Evolutionary conservation across 1,140 invertebrate genomes (phyloP).

Genomic region (Apolygus lucorum): DNA sequence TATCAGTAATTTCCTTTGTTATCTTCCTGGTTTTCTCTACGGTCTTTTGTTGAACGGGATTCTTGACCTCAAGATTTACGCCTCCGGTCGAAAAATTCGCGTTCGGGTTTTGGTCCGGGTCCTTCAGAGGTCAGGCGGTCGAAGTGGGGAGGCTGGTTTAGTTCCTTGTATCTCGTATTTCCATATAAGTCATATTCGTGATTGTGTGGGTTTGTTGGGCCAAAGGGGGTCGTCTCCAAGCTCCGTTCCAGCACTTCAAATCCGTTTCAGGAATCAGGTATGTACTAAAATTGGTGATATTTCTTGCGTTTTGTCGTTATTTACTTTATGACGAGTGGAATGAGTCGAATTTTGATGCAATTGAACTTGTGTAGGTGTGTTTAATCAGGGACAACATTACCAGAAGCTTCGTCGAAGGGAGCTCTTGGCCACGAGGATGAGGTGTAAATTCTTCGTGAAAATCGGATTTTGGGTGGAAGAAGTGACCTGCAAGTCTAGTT

Average conservation of each 20-base stretch:
- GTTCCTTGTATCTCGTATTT: constrained; percentile 11
- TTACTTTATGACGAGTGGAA: not conserved
- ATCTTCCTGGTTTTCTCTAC: too few species aligned
- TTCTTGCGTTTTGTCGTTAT: not conserved
- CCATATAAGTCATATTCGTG: constrained; percentile 15
- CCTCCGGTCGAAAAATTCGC: too few species aligned
- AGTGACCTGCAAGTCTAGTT: not conserved
- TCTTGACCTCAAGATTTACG: too few species aligned
- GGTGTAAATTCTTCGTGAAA: not conserved
- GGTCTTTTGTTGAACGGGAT: too few species aligned
- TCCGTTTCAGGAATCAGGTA: not conserved
- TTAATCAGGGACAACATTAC: not conserved
- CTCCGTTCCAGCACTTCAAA: not conserved
- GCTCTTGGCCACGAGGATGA: not conserved
- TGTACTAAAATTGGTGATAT: not conserved
- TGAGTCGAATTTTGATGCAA: not conserved
- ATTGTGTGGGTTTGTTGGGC: not conserved
- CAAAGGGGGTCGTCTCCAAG: not conserved
- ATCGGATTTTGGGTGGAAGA: not conserved
- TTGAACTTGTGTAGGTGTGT: not conserved
- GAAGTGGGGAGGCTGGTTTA: not conserved
- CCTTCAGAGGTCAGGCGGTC: not conserved
- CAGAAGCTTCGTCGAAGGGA: not conserved
- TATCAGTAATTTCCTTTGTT: too few species aligned
- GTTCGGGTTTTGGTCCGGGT: too few species aligned